Evolutionary conservation across 2,113 vertebrate species (phyloP).

Genomic region (Miniopterus natalensis): DNA sequence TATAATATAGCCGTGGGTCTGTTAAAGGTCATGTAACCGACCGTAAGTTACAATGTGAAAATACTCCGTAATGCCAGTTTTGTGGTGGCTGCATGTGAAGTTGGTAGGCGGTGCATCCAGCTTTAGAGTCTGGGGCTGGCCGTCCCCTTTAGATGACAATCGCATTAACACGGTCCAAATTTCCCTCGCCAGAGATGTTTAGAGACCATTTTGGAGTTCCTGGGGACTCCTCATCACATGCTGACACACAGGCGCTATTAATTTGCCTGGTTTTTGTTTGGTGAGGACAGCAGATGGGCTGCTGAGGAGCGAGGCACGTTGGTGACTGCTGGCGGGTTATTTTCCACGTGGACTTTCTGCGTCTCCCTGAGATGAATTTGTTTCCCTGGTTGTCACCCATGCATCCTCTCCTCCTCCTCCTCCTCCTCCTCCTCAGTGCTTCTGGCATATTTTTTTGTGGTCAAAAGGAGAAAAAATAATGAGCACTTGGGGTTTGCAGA

Average conservation of each 20-base stretch:
- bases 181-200: not conserved
- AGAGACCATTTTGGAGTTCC: not conserved
- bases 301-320: slow-evolving; percentile 60
- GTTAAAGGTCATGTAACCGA: not conserved
- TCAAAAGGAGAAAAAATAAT: slow-evolving; percentile 77
- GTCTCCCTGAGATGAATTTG: slow-evolving; percentile 78
- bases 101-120: not conserved
- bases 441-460: slow-evolving; percentile 66
- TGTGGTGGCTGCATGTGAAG: not conserved
- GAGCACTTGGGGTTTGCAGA: slow-evolving; percentile 77
- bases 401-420: slow-evolving; percentile 76
- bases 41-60: not conserved
- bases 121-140: not conserved
- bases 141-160: not conserved
- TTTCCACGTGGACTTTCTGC: slow-evolving; percentile 59
- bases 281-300: slow-evolving; percentile 14
- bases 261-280: not conserved
- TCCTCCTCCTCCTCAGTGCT: slow-evolving; percentile 73
- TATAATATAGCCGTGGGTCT: not conserved
- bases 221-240: not conserved
- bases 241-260: not conserved
- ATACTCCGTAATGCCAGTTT: not conserved
- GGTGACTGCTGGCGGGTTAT: slow-evolving; percentile 26
- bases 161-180: not conserved
- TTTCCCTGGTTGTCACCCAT: slow-evolving; percentile 75